These are phyloP conservation scores for Escarpia spicata DNA, from an alignment of 2,888 invertebrate genomes.

Conservation along the genomic window DNA sequence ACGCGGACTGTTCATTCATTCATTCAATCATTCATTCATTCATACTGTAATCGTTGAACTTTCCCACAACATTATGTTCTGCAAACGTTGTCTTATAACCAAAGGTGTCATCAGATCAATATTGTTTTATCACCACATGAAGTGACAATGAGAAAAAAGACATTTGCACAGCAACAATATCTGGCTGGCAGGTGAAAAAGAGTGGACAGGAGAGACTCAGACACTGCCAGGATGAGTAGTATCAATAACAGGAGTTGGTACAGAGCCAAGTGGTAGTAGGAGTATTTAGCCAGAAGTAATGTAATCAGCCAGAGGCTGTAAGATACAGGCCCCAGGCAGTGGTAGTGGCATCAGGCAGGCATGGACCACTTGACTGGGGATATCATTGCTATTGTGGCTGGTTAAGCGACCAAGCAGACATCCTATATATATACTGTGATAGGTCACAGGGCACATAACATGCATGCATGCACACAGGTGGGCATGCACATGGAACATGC, in stretches of 20 bases:
- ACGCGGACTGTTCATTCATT: too few relatives aligned
- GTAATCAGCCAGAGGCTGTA: background rate
- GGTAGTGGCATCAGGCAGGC: background rate
- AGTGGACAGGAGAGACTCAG: background rate
- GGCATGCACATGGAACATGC: too few relatives aligned
- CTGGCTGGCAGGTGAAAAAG: too few relatives aligned
- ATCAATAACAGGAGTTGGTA: background rate
- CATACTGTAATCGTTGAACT: background rate
- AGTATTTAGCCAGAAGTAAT: slow-evolving; percentile 4
- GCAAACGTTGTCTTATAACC: background rate
- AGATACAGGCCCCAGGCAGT: background rate
- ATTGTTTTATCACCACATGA: background rate
- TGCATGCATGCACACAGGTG: too few relatives aligned
- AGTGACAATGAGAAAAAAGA: background rate
- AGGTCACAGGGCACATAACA: too few relatives aligned
- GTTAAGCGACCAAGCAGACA: background rate
- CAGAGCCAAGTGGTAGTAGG: background rate
- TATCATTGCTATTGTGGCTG: background rate
- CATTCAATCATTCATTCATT: background rate
- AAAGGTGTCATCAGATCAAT: background rate
- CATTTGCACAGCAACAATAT: background rate
- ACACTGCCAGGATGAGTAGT: background rate
- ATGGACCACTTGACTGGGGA: background rate
- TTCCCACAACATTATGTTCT: background rate
- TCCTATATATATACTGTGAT: too few relatives aligned